Percentiles rank a stretch among this genome's conserved stretches.
Conservation (phyloP, 1,140 invertebrate genomes). For the Scaptomyza montana region DNA sequence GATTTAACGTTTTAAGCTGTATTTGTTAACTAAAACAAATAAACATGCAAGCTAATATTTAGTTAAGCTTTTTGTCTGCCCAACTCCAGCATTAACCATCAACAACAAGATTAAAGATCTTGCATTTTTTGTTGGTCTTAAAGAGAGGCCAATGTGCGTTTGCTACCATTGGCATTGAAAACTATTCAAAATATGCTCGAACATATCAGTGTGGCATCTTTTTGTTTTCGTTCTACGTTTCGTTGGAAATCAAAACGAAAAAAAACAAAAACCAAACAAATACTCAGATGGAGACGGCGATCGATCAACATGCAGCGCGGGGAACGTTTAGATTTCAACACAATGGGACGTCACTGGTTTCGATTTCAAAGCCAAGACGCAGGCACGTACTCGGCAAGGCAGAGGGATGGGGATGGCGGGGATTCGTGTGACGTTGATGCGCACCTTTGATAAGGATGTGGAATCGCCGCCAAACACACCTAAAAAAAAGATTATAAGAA, state of each 20-base stretch:
- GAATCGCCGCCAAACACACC: slow-evolving; percentile 52
- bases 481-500: slow-evolving; percentile 6
- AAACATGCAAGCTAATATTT: no score
- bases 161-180: slow-evolving; percentile 69
- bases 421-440: slow-evolving; percentile 70
- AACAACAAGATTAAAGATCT: slow-evolving; percentile 21
- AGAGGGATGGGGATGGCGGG: slow-evolving; percentile 15
- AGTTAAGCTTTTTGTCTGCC: no score
- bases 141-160: slow-evolving; percentile 5
- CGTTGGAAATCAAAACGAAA: slow-evolving; percentile 51
- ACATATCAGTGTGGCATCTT: slow-evolving; percentile 67
- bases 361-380: slow-evolving; percentile 71
- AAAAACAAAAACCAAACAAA: not conserved
- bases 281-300: slow-evolving; percentile 32
- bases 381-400: slow-evolving; percentile 50
- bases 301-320: slow-evolving; percentile 74
- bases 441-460: slow-evolving; percentile 76
- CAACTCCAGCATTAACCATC: not conserved
- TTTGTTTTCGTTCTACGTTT: slow-evolving; percentile 58
- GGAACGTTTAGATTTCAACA: slow-evolving; percentile 73
- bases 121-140: slow-evolving; percentile 12
- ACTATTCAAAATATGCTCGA: slow-evolving; percentile 70
- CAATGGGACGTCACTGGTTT: slow-evolving; percentile 69
- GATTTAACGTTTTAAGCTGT: no score
- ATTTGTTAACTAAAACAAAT: no score